Conservation (phyloP, 2,797 vertebrate genomes). For the Chelon auratus region DNA sequence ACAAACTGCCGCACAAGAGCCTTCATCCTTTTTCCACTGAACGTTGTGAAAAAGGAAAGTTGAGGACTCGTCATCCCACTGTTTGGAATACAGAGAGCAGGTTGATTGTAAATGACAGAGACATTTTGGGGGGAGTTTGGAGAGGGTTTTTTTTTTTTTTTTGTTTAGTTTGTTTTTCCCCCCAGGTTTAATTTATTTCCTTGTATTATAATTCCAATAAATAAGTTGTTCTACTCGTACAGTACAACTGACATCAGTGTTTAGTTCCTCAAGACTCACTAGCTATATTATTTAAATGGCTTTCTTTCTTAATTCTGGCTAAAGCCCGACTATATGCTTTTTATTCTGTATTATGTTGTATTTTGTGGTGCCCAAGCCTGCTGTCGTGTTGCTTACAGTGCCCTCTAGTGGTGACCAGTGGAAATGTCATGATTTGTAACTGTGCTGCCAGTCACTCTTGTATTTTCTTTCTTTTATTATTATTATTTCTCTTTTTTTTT, state of each 20-base stretch:
- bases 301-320: slow-evolving; percentile 77
- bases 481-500: background rate
- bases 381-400: slow-evolving; percentile 87
- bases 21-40: slow-evolving; percentile 35
- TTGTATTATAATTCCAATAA: slow-evolving; percentile 85
- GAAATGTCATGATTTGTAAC: slow-evolving; percentile 80
- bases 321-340: slow-evolving; percentile 80
- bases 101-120: slow-evolving; percentile 49
- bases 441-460: slow-evolving; percentile 73
- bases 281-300: slow-evolving; percentile 81
- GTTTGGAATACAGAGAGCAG: slow-evolving; percentile 57
- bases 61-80: slow-evolving; percentile 46
- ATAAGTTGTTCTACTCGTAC: slow-evolving; percentile 83
- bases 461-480: slow-evolving; percentile 27
- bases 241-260: slow-evolving; percentile 82
- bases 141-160: slow-evolving; percentile 6
- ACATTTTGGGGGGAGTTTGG: slow-evolving; percentile 46
- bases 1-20: slow-evolving; percentile 47
- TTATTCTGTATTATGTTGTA: slow-evolving; percentile 80
- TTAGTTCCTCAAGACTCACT: slow-evolving; percentile 80
- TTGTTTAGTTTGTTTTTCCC: background rate
- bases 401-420: slow-evolving; percentile 86
- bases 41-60: slow-evolving; percentile 15
- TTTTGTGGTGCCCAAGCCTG: slow-evolving; percentile 84
- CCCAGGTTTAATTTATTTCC: slow-evolving; percentile 83